Evolutionary conservation across 1,140 invertebrate species (phyloP), one percentile per base, ranked within the genome.

Genomic region (Neotoxoptera formosana): DNA sequence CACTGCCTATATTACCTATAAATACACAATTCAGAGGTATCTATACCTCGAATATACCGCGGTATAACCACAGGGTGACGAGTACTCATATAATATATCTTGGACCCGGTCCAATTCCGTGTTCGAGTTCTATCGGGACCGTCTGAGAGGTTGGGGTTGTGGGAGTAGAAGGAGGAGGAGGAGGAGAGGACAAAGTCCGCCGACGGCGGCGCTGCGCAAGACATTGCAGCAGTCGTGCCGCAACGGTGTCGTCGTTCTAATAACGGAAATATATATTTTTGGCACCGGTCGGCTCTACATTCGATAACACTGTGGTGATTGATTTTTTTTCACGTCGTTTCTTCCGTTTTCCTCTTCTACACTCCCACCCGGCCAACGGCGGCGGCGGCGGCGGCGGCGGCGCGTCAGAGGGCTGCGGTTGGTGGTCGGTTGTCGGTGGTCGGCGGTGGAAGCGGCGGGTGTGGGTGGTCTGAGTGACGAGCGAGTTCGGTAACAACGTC

Each of bases 191-290:
- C 14, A 3, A 36, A 86, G 23, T 25, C 84, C 84, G 11, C 17
- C 84, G 25, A 36, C 20, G 36, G 8, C n/a, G 21, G 86, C n/a
- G 4, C 47, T 30, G 47, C 17, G n/a, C n/a, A 88, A 51, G n/a
- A 76, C 60, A n/a, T 48, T 88, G 36, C 51, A 53, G 7, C 30
- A 47, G 7, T 41, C 36, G 83, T 48, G 47, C 47, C 25, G 47
- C 60, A 20, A 76, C 60, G 47, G 30, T 30, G 86, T 48, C 45
- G 86, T 88, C 45, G 86, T 88, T 34, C 84, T 87, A 87, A 87
- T 51, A 76, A 76, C 60, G 45, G 30, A 47, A n/a, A 88, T 88
- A 88, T 88, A 88, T 67, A 67, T 67, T 67, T 87, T 87, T 87
- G 84, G 84, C 84, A 87, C 84, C 84, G 84, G 45, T 86, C 84